Base-by-base conservation (phyloP, 2,113 vertebrate species). In the Plestiodon gilberti region DNA sequence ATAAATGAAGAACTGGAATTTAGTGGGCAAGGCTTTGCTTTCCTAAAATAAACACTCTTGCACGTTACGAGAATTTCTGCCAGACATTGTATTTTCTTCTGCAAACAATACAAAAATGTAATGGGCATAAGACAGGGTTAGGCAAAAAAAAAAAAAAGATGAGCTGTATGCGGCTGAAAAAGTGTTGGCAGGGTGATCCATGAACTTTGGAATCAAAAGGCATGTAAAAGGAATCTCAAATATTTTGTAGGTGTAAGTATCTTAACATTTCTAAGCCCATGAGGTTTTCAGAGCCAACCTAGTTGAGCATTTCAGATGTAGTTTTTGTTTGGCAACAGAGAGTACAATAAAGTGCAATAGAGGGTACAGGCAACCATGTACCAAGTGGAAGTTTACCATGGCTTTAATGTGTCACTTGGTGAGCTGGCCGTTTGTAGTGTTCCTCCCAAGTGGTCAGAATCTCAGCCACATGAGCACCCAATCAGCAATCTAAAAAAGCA, bases 1-100 rank as follows among this genome's bases (percentile, higher is more conserved):
- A 73, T 84, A 91, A 89, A 92, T 92, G 88, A 94, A 89, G 83
- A 94, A 88, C 91, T 85, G 84, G 57, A 82, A 84, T 85, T 89
- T 94, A 92, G 81, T 81, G 88, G 35, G 71, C n/a, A 20, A 82
- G 35, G 76, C 82, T 81, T 38, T 87, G 59, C 61, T 77, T 84
- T 73, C 79, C 64, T 69, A 33, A 65, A 89, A 75, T 75, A 35
- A 81, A 81, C 57, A 62, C 76, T 81, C 14, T 85, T 87, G 73
- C 14, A 92, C 74, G 85, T 83, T 83, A 18, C 25, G 59, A 85
- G 82, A 89, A 48, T 90, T 91, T 61, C 88, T 71, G 81, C 76
- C 83, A 78, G 78, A 83, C 84, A 82, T 87, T 86, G 9, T 89
- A 91, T 84, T 84, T 84, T 76, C 7, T 83, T 74, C 33, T 84